These are phyloP conservation scores for Aegotheles bennettii DNA, from an alignment of 2,113 vertebrate species.

Conservation along the genomic window DNA sequence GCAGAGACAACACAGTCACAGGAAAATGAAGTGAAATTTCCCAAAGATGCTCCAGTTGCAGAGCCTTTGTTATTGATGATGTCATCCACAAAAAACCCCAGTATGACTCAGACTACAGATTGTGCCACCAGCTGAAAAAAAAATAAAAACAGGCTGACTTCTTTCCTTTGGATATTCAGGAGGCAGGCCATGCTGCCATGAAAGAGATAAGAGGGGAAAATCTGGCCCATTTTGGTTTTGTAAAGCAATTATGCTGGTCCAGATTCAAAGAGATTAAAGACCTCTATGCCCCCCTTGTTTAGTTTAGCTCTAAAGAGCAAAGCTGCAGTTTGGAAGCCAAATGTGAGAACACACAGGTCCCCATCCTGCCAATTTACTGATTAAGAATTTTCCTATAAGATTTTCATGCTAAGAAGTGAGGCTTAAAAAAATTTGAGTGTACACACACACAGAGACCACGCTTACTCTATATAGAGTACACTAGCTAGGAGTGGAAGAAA, in stretches of 20 bases:
- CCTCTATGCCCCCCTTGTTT: neutral
- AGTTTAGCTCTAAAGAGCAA: neutral
- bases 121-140: neutral
- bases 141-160: neutral
- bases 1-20: neutral
- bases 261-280: constrained; percentile 26
- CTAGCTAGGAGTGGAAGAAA: neutral
- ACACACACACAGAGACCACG: neutral
- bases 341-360: neutral
- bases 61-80: neutral
- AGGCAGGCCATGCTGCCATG: neutral
- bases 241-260: constrained; percentile 21
- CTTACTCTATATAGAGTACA: neutral
- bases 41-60: neutral
- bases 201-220: constrained; percentile 23
- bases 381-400: neutral
- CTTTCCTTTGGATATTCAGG: neutral
- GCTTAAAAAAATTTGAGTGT: neutral
- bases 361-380: neutral
- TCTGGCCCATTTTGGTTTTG: neutral
- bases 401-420: neutral
- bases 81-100: neutral
- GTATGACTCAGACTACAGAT: constrained; percentile 23
- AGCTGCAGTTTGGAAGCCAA: neutral
- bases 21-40: neutral